Base-by-base conservation (phyloP, 2,113 vertebrate species). In the Misgurnus anguillicaudatus region DNA sequence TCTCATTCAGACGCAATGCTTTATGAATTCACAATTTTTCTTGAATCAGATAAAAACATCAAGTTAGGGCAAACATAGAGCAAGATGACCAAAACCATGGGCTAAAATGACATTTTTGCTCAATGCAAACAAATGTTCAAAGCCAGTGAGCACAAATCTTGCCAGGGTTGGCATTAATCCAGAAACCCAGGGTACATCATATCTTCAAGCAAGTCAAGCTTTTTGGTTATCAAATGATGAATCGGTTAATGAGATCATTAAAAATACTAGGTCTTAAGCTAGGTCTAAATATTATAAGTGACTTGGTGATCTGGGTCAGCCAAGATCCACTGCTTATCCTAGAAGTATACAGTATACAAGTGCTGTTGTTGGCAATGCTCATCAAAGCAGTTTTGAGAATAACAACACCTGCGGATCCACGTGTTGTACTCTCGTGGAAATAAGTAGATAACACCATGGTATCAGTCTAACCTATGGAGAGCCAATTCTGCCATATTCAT, bases 391-490 rank as follows among this genome's bases (percentile, higher is more conserved):
- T 42, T 45, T 16, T 74, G 74, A 80, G 82, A 84, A 7, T 42
- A 39, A 47, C 45, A 74, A 39, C 79, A 84, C 79, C 79, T 81
- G 82, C 38, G 69, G 48, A 41, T 76, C 13, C 38, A 31, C 39
- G 10, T 80, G 53, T 21, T 67, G 38, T 53, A 47, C 67, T 4
- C 8, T 17, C 14, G 36, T 53, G 21, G 19, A 65, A 62, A 77
- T 14, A 36, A 64, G 45, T 45, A 53, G 73, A 75, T 64, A 72
- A 83, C 42, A 36, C 10, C 75, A 13, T 41, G 21, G 67, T 57
- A 83, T 80, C 76, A 80, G 67, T 55, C 45, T 48, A 53, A 47
- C n/a, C n/a, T n/a, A n/a, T n/a, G n/a, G n/a, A n/a, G n/a, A n/a
- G n/a, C n/a, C n/a, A n/a, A n/a, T n/a, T n/a, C n/a, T n/a, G n/a